A percentile compares a stretch with the other conserved stretches of the same genome.
Evolutionary conservation across 2,113 vertebrate genomes (phyloP).

Genomic region (Caloenas nicobarica): DNA sequence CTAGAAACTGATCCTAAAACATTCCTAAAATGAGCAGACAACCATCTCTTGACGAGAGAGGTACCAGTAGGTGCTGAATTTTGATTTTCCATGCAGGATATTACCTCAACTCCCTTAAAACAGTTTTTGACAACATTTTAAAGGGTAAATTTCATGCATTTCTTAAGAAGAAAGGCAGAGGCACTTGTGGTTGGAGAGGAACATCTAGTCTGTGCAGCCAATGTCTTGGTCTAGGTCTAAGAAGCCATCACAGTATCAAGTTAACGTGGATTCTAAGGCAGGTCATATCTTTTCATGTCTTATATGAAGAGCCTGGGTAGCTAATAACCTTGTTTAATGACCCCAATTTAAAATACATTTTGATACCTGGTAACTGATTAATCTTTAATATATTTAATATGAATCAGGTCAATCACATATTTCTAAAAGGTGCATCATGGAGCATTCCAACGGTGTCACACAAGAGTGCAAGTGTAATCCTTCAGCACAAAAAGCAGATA

Average conservation of each 20-base stretch:
- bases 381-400: background rate
- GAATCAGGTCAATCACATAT: fast-evolving
- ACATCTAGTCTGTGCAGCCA: background rate
- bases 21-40: background rate
- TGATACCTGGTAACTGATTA: background rate
- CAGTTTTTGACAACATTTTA: background rate
- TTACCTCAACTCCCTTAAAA: background rate
- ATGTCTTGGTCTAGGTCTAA: background rate
- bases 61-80: background rate
- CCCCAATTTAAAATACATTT: background rate
- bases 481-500: background rate
- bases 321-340: background rate
- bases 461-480: background rate
- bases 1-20: background rate
- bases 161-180: background rate
- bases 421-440: background rate
- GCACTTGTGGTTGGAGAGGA: background rate
- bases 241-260: background rate
- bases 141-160: background rate
- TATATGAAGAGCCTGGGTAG: background rate
- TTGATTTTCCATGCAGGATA: background rate
- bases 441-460: background rate
- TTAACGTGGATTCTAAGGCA: background rate
- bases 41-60: background rate
- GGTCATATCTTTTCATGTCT: background rate